Conservation (phyloP, 2,797 vertebrate genomes). For the Acestrorhynchus altus region DNA sequence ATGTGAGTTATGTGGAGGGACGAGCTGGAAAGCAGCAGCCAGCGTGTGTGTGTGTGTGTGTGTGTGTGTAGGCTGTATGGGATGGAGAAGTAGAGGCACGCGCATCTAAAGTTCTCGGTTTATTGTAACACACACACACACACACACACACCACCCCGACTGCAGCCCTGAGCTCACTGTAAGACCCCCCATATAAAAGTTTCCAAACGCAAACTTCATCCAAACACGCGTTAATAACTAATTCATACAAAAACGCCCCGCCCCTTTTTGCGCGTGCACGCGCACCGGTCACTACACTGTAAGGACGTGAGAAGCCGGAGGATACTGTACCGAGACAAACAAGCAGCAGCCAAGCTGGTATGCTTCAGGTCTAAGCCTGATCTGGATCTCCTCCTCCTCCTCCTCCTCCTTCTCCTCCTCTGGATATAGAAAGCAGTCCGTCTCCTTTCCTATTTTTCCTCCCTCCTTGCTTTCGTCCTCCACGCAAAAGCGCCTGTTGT, state of each 20-base stretch:
- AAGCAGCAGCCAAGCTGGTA: conserved; percentile 21
- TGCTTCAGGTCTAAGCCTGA: conserved; percentile 12
- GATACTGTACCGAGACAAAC: conserved; percentile 56
- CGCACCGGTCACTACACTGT: background rate
- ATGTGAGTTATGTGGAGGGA: conserved; percentile 70
- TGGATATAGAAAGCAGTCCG: background rate
- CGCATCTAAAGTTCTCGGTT: background rate
- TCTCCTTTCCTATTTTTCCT: conserved; percentile 15
- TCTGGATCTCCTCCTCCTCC: conserved; percentile 9
- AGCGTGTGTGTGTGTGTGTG: background rate
- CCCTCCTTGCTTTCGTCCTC: conserved; percentile 14
- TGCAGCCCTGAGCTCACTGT: background rate
- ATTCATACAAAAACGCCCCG: background rate
- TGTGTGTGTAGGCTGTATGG: background rate
- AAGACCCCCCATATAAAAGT: background rate
- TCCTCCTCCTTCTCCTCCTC: background rate
- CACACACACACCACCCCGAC: background rate
- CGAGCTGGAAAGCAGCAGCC: conserved; percentile 75
- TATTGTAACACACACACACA: background rate
- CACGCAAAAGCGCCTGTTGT: no score
- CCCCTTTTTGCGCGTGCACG: background rate
- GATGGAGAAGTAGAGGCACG: background rate
- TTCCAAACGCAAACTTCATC: background rate
- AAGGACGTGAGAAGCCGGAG: background rate
- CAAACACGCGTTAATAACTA: background rate